A percentile compares a stretch with the other conserved stretches of the same genome.
Evolutionary conservation across 92 coral and sea anemone genomes (phyloP).

Genomic region (Umimayanthus chanpuru): DNA sequence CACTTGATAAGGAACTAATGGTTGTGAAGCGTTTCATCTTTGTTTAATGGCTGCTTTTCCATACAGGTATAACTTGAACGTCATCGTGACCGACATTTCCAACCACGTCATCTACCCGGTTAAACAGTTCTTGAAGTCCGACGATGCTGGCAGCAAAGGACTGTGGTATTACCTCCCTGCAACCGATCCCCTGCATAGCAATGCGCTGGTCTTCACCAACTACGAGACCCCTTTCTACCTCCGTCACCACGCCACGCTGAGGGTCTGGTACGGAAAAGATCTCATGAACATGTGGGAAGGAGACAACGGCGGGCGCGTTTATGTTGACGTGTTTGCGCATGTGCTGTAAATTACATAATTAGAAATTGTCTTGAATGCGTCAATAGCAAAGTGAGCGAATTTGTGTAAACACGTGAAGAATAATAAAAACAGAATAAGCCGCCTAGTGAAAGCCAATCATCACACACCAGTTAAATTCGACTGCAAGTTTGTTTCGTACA

Average conservation of each 20-base stretch:
- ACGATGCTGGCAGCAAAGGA: constrained; percentile 2
- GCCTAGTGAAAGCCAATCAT: no score
- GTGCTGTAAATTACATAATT: not conserved
- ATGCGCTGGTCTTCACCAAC: constrained; percentile 24
- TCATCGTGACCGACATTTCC: constrained; percentile 6
- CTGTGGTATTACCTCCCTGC: constrained; percentile 20
- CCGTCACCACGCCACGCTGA: not conserved
- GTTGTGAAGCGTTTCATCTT: no score
- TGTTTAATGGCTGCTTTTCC: no score
- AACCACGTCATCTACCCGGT: constrained; percentile 24
- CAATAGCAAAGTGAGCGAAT: not conserved
- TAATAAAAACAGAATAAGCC: no score
- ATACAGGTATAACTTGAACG: constrained; percentile 1
- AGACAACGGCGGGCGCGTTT: constrained; percentile 16
- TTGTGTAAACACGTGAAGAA: not conserved
- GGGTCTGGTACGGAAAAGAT: constrained; percentile 36
- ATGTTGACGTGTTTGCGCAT: constrained; percentile 30
- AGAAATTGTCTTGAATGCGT: not conserved
- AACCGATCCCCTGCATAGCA: constrained; percentile 12
- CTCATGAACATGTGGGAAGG: constrained; percentile 15
- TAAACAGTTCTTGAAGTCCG: constrained; percentile 12
- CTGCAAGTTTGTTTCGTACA: no score
- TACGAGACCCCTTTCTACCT: constrained; percentile 22
- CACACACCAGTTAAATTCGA: no score
- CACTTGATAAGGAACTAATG: no score